A percentile compares a stretch with the other conserved stretches of the same genome.
Evolutionary conservation across 2,113 vertebrate species (phyloP).

Genomic region (cat (Felis catus)): DNA sequence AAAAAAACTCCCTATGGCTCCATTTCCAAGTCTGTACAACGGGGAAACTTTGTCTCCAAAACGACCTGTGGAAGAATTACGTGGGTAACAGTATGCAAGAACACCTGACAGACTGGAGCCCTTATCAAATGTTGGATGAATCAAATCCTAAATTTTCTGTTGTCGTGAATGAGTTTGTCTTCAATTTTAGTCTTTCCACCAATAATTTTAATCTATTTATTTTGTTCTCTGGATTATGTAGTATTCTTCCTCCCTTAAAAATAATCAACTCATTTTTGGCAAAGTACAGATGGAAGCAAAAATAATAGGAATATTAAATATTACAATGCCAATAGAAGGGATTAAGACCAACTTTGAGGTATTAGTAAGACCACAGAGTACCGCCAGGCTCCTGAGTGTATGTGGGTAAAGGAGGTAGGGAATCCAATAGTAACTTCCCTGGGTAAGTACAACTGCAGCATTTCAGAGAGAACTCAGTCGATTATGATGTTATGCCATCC

Average conservation of each 20-base stretch:
- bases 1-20: background rate
- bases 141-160: background rate
- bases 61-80: background rate
- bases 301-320: slow-evolving; percentile 37
- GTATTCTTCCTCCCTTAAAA: background rate
- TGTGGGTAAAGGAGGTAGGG: background rate
- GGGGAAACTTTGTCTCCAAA: background rate
- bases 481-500: background rate
- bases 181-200: background rate
- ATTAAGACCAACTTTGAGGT: background rate
- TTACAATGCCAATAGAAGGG: background rate
- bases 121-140: background rate
- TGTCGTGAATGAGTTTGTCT: background rate
- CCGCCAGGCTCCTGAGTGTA: background rate
- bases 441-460: background rate
- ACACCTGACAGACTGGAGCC: background rate
- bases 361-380: background rate
- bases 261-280: background rate
- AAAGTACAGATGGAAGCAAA: slow-evolving; percentile 25
- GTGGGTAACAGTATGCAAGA: background rate
- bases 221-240: background rate
- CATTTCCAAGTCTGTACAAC: slow-evolving; percentile 1
- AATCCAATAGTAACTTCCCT: background rate
- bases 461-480: background rate
- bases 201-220: background rate